phyloP scores from a whole-genome alignment of 2,113 vertebrate genomes.

The Protobothrops flavoviridis region DNA sequence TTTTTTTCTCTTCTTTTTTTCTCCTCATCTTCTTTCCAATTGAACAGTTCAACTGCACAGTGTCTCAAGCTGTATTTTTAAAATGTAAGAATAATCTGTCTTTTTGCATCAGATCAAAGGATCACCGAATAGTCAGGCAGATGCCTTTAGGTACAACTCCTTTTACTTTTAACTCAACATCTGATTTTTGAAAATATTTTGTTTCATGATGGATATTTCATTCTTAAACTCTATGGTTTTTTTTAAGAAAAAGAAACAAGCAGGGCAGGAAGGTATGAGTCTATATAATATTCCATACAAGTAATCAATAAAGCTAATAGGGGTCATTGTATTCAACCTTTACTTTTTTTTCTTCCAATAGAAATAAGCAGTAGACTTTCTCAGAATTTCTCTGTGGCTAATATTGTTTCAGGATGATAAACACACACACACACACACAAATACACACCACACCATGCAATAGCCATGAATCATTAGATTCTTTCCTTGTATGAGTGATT shows the following conservation, averaged over 20 bases:
- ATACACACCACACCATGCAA: neutral
- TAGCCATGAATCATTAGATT: neutral
- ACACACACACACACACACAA: neutral
- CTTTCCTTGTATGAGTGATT: neutral
- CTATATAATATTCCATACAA: neutral
- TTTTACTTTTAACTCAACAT: neutral
- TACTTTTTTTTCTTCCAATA: neutral
- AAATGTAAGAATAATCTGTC: neutral
- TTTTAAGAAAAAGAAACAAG: neutral
- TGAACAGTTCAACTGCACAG: neutral
- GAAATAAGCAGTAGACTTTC: neutral
- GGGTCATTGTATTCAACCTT: neutral
- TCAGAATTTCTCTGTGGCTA: neutral
- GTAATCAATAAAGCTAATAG: neutral
- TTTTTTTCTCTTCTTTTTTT: accelerated
- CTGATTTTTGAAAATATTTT: neutral
- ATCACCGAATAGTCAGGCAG: neutral
- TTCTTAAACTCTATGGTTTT: neutral
- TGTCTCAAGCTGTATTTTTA: neutral
- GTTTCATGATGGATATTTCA: neutral
- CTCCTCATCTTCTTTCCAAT: neutral
- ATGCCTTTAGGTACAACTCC: neutral
- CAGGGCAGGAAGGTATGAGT: too few species aligned
- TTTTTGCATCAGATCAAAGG: neutral
- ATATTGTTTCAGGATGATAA: neutral